Base-by-base conservation (phyloP, 2,888 invertebrate species). In the Leptopilina myrica region DNA sequence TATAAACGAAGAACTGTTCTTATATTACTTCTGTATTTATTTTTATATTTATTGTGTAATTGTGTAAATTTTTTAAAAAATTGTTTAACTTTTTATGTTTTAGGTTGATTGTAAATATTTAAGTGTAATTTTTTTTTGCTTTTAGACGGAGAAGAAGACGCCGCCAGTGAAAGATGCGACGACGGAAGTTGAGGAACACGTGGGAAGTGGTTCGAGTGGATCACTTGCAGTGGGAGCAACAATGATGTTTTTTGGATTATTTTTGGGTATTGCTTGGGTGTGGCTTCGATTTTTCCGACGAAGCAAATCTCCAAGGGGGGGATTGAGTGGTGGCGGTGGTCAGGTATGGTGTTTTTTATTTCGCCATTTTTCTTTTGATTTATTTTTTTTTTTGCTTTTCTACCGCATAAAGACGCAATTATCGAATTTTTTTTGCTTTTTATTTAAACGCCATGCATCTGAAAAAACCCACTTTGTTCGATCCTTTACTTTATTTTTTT, bases 291-390 rank as follows among this genome's bases (percentile, higher is more conserved):
- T 90, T 77, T 89, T 90, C 86, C 85, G 84, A 56, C 88, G 87
- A 49, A 89, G 87, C 69, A 91, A 91, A 84, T 91, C 90, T 5
- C 89, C 90, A 4, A 87, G 91, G 81, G 87, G 90, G 62, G 91
- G 90, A 84, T 88, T 91, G 80, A 85, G 89, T 33, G 86, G 87
- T 78, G 86, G 86, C 67, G 90, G 91, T 80, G 91, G 91, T 85
- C 91, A 91, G 91, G 91, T 91, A 89, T 84, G 90, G 85, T 33
- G 79, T 79, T 79, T 79, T 69, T 64, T 62, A 64, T 75, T 79
- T 75, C 4, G 33, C 33, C 33, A 75, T 53, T 66, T 46, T 76
- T 66, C 12, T 11, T 49, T 12, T 12, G 20, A 20, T 20, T 20
- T 12, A 11, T 12, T 0, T 9, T 49, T 0, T 9, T 49, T 9